Evolutionary conservation across 2,888 invertebrate species (phyloP), one percentile per base, ranked within the genome.

Genomic region (Myathropa florea): DNA sequence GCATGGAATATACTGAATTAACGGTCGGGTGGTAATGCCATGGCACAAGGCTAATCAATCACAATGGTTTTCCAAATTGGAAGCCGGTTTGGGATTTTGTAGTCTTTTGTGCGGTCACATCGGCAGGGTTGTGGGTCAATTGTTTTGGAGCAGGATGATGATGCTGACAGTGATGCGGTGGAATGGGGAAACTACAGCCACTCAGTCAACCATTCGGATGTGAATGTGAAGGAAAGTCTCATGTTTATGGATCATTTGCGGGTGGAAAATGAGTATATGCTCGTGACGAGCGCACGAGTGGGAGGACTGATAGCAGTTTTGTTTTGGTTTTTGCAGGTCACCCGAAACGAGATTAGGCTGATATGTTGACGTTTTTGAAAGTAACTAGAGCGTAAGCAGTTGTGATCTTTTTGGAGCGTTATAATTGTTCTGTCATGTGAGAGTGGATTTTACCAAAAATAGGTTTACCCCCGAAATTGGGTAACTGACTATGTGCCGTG

Each of bases 171-270:
- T 76, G 65, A 75, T 83, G 53, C 46, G 57, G 65, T 0, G 33
- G 33, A 33, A 33, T 33, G 12, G 21, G 65, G n/a, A 46, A 70
- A 33, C 68, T 59, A 78, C 12, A 77, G 57, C 18, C 70, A 68
- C 68, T 77, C 80, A 77, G 67, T 84, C 80, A 71, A 57, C 59
- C 81, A 77, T 60, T 70, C 36, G 64, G 64, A 55, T 2, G 39
- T 46, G 55, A 28, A 55, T 64, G 39, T 23, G 24, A 10, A 59
- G 75, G 30, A 46, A n/a, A 65, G 67, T 63, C 33, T 73, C 36
- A 33, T 59, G 57, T 72, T 77, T 77, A 77, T 77, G 76, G 71
- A 64, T 85, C 57, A 85, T 85, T 85, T 72, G 63, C 46, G 61
- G 71, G 53, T 80, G 46, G 30, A 75, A 73, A 80, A 68, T 30